Percentiles rank a stretch among this genome's conserved stretches.
Evolutionary conservation across 1,140 invertebrate genomes (phyloP).

Genomic region (Danaus plexippus): DNA sequence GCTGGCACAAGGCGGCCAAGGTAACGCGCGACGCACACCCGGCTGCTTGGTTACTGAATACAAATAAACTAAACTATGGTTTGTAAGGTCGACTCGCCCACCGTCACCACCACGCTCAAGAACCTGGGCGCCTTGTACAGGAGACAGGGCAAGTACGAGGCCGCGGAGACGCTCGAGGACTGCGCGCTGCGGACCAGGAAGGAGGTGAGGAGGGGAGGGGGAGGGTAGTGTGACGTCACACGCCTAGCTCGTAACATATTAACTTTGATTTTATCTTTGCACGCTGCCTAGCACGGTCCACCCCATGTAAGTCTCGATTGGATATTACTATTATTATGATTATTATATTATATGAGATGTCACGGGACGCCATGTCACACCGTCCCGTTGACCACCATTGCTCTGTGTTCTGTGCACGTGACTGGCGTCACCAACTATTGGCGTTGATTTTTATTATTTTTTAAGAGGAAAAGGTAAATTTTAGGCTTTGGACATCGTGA

Average conservation of each 20-base stretch:
- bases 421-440: no score
- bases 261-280: conserved; percentile 28
- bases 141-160: conserved; percentile 98
- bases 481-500: conserved; percentile 90
- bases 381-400: no score
- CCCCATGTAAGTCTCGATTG: conserved; percentile 74
- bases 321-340: conserved; percentile 7
- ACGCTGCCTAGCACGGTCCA: conserved; percentile 71
- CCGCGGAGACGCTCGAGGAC: conserved; percentile 98
- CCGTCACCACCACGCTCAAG: conserved; percentile 96
- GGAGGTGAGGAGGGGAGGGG: conserved; percentile 76
- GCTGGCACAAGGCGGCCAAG: conserved; percentile 99
- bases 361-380: no score
- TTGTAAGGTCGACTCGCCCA: conserved; percentile 91
- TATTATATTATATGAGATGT: no score
- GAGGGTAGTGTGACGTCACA: no score
- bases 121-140: conserved; percentile 98
- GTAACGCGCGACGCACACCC: no score
- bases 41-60: no score
- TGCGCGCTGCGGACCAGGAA: conserved; percentile 94
- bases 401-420: no score
- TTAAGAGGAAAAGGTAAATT: conserved; percentile 16
- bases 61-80: no score
- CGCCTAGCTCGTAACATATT: background rate
- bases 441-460: background rate